Evolutionary conservation across 2,888 invertebrate genomes (phyloP), one percentile per base, ranked within the genome.

Genomic region (Dichetophora obliterata): DNA sequence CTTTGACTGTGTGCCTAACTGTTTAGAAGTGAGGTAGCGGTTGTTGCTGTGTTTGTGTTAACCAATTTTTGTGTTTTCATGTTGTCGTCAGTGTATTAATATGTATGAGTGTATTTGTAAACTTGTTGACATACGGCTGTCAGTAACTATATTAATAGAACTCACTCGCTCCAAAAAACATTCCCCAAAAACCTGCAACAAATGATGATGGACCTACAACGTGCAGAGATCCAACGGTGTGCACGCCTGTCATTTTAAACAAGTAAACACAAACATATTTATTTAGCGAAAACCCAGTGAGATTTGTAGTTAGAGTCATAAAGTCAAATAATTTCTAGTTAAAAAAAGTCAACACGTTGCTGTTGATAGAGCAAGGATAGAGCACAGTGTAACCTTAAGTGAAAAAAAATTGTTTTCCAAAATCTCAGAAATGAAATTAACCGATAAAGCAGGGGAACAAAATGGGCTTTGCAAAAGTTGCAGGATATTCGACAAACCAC

Each of bases 261-360:
- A 34, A 71, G 59, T 59, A 57, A 71, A 22, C 59, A 24, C 27
- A 50, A 48, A 50, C 50, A 48, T 50, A 50, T 59, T 43, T 27
- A 72, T 72, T 43, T 61, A 22, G 5, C 31, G 24, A 27, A 61
- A 24, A 37, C 19, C 71, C 34, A 11, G 57, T 8, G 61, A 59
- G 48, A 48, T 27, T 16, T 27, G 59, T 31, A n/a, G 52, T 59
- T 24, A 43, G 61, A 59, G 59, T 59, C 43, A 43, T 61, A 16
- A 72, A 43, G 72, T 72, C 72, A 54, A 52, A 70, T 54, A 57
- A 72, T 61, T 61, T 59, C 19, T 61, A 2, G 61, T 61, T 72
- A 61, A 72, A 61, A 61, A 48, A 43, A 34, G 52, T 6, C 52
- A 70, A 27, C 52, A 22, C 19, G 16, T 54, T 43, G 43, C 14